Conservation (phyloP, 2,113 vertebrate genomes). For the Pimephales promelas region DNA sequence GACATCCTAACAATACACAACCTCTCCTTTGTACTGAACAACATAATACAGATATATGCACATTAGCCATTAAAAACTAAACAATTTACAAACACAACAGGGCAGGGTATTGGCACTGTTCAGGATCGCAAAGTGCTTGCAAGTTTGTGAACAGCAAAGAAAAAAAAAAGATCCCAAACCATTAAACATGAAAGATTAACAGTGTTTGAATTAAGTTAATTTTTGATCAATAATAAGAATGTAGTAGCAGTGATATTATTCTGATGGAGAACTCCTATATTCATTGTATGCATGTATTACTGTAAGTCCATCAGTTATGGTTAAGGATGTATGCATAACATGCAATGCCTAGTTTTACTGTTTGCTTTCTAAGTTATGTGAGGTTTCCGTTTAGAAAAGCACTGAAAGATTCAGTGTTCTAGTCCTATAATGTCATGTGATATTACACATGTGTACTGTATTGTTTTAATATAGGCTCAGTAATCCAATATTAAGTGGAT, state of each 20-base stretch:
- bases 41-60: constrained; percentile 64
- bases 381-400: background rate
- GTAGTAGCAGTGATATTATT: background rate
- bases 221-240: background rate
- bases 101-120: constrained; percentile 77
- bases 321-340: background rate
- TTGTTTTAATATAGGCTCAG: constrained; percentile 5
- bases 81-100: constrained; percentile 48
- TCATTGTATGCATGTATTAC: background rate
- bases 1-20: constrained; percentile 64
- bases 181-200: background rate
- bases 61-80: background rate
- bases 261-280: background rate
- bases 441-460: background rate
- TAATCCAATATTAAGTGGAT: background rate
- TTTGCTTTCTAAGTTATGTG: background rate
- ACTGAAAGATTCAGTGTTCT: background rate
- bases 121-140: constrained; percentile 63
- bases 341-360: background rate
- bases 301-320: background rate
- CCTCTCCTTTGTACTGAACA: constrained; percentile 58
- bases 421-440: constrained; percentile 2
- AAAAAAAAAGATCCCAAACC: background rate
- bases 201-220: constrained; percentile 13
- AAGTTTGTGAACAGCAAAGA: constrained; percentile 35